Percentiles rank a stretch among this genome's conserved stretches.
Conservation (phyloP, 2,113 vertebrate genomes). For the Sprattus sprattus region DNA sequence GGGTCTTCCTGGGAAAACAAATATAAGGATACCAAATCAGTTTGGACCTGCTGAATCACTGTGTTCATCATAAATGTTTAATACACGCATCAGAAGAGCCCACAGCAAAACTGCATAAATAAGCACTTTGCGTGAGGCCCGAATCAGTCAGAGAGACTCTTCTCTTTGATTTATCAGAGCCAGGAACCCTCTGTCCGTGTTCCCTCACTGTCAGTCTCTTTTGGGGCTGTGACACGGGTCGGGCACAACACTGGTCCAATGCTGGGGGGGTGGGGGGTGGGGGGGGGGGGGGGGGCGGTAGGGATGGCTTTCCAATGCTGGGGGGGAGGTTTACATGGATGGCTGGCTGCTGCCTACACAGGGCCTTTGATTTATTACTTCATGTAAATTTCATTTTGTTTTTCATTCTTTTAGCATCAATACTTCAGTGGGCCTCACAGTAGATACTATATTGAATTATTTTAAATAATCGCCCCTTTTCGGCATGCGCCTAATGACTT, state of each 20-base stretch:
- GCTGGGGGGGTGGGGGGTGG: neutral
- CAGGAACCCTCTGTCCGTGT: neutral
- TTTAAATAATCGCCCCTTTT: constrained; percentile 6
- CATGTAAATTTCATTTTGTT: constrained; percentile 38
- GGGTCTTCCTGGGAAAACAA: neutral
- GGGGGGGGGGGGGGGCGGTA: neutral
- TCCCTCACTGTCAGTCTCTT: neutral
- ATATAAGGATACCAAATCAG: neutral
- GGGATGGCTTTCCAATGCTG: neutral
- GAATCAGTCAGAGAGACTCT: neutral
- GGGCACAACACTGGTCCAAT: neutral
- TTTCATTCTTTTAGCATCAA: constrained; percentile 27
- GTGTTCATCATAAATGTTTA: constrained; percentile 14
- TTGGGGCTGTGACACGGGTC: neutral
- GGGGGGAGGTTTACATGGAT: neutral
- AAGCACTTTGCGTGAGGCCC: neutral
- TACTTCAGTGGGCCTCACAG: neutral
- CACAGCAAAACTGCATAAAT: constrained; percentile 9
- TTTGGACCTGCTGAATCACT: neutral
- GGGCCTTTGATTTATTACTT: constrained; percentile 34
- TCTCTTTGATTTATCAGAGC: constrained; percentile 3
- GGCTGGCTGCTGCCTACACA: neutral
- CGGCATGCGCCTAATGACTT: neutral
- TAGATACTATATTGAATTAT: constrained; percentile 22
- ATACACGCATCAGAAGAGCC: neutral